Conservation (phyloP, 2,113 vertebrate species). For the Okapia johnstoni region DNA sequence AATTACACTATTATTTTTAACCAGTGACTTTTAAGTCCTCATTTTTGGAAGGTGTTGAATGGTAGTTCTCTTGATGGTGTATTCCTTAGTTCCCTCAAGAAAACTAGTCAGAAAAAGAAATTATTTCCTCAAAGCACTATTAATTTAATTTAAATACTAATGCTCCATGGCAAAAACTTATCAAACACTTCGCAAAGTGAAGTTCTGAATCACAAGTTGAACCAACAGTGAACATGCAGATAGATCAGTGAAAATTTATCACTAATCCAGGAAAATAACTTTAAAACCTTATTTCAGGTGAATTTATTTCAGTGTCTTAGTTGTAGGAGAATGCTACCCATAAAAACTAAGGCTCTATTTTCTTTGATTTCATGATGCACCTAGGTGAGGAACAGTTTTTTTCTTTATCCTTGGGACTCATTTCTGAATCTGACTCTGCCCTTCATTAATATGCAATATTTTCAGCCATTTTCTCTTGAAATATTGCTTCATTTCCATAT, state of each 20-base stretch:
- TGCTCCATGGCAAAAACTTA: not conserved
- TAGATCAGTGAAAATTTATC: not conserved
- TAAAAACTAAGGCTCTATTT: not conserved
- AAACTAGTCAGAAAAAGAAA: slow-evolving; percentile 36
- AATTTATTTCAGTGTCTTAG: not conserved
- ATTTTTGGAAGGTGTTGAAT: not conserved
- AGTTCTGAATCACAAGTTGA: not conserved
- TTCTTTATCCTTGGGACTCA: not conserved
- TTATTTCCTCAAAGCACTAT: not conserved
- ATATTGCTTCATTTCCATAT: not conserved
- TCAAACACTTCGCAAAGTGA: not conserved
- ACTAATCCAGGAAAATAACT: not conserved
- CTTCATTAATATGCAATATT: slow-evolving; percentile 1
- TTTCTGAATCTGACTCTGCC: not conserved
- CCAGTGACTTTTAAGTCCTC: not conserved
- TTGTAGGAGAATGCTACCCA: not conserved
- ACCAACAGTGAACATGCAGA: not conserved
- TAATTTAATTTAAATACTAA: slow-evolving; percentile 13
- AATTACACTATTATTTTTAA: slow-evolving; percentile 26
- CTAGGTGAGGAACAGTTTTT: not conserved
- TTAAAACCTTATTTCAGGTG: not conserved
- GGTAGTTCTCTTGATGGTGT: not conserved
- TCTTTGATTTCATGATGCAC: not conserved
- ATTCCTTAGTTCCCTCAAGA: slow-evolving; percentile 26
- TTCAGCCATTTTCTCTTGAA: slow-evolving; percentile 16